These are phyloP conservation scores for Spodoptera picta DNA, from an alignment of 2,888 invertebrate genomes.

Conservation along the genomic window DNA sequence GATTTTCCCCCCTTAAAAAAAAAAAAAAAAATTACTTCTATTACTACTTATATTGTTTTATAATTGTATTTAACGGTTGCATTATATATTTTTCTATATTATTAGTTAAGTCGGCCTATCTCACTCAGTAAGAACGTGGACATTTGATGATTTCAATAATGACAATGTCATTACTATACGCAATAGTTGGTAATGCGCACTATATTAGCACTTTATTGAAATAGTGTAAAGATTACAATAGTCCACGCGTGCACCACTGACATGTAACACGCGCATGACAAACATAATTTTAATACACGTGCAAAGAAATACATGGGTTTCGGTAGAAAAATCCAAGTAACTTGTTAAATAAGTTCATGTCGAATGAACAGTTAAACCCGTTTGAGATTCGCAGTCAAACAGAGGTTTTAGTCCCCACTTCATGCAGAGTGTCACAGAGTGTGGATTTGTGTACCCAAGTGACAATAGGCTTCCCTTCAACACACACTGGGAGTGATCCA, in stretches of 20 bases:
- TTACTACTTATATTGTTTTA: too few species aligned
- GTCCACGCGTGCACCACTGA: background rate
- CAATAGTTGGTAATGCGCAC: slow-evolving; percentile 33
- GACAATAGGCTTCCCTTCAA: too few species aligned
- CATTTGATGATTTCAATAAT: slow-evolving; percentile 1
- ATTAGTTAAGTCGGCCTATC: slow-evolving; percentile 14
- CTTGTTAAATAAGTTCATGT: too few species aligned
- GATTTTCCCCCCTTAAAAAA: too few species aligned
- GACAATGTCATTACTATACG: slow-evolving; percentile 25
- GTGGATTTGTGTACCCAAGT: too few species aligned
- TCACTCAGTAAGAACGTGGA: slow-evolving; percentile 26
- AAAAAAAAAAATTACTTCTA: too few species aligned
- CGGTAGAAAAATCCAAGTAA: too few species aligned
- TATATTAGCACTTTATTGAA: background rate
- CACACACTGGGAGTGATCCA: too few species aligned
- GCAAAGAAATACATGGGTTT: background rate
- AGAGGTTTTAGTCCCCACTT: too few species aligned
- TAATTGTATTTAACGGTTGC: background rate
- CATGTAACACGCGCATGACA: slow-evolving; percentile 10
- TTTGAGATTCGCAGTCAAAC: too few species aligned
- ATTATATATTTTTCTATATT: background rate
- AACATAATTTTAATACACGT: slow-evolving; percentile 7
- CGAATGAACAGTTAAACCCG: too few species aligned
- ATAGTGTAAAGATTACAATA: slow-evolving; percentile 15
- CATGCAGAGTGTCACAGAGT: too few species aligned